These are phyloP conservation scores for Dryocosmus kuriphilus DNA, from an alignment of 2,888 invertebrate species.

Conservation along the genomic window DNA sequence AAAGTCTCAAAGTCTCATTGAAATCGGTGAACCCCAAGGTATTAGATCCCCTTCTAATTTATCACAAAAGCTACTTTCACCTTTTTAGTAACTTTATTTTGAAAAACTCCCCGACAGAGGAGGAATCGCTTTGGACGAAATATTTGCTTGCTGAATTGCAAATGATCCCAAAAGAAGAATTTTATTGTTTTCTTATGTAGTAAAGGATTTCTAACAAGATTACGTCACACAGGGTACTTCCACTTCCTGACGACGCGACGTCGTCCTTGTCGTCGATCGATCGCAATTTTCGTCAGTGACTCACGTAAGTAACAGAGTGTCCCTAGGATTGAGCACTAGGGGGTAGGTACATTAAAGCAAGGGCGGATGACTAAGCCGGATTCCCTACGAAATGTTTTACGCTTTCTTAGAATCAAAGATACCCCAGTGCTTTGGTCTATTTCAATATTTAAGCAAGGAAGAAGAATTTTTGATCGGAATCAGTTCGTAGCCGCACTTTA, in stretches of 20 bases:
- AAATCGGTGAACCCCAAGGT: no score
- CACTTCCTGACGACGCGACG: slow-evolving; percentile 46
- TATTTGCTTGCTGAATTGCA: neutral
- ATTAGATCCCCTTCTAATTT: no score
- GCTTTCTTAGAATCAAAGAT: slow-evolving; percentile 54
- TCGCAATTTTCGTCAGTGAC: slow-evolving; percentile 72
- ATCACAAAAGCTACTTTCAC: neutral
- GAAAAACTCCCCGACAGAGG: no score
- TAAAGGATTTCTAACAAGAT: slow-evolving; percentile 27
- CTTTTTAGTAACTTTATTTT: neutral
- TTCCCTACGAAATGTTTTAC: slow-evolving; percentile 56
- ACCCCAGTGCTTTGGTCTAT: slow-evolving; percentile 16
- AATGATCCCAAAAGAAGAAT: neutral
- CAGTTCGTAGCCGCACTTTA: no score
- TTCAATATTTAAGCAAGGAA: slow-evolving; percentile 49
- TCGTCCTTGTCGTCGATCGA: slow-evolving; percentile 65
- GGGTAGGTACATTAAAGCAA: slow-evolving; percentile 52
- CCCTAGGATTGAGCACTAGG: slow-evolving; percentile 52
- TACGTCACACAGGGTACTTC: slow-evolving; percentile 23
- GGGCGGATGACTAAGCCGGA: slow-evolving; percentile 61
- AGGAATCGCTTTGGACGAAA: no score
- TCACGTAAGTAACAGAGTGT: slow-evolving; percentile 54
- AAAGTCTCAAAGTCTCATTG: no score
- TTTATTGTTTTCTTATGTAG: neutral
- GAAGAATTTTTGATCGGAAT: neutral